Base-by-base conservation (phyloP, 23 tunicate species). In the Ciona savignyi region DNA sequence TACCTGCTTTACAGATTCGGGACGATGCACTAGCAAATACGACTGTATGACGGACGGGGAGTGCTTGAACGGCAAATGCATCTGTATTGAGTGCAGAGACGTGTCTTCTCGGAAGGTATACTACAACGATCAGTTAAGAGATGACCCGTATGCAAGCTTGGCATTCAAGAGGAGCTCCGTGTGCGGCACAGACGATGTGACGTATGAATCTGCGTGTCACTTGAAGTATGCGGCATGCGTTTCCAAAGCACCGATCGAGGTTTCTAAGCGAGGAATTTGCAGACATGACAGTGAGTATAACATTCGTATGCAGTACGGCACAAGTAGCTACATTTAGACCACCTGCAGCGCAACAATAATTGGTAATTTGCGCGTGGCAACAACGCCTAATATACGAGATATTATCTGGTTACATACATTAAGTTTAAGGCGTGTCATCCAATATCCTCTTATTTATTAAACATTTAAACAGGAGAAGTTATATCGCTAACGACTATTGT, bases 121-220 rank as follows among this genome's bases (percentile, higher is more conserved):
- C 35, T 80, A 80, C 71, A 3, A 22, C 20, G 29, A 60, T 9
- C 29, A 34, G 24, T 28, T 34, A 0, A 29, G 27, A 9, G 3
- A 77, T 32, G 19, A 4, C 20, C 22, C 21, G 6, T n/a, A 51
- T 25, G 63, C 62, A 29, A 20, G 27, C 23, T 1, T 63, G 42
- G 77, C 70, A 1, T n/a, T n/a, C n/a, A 80, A 71, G 77, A 30
- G 70, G 22, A 80, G 75, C 22, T 32, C 84, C 2, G 84, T 80
- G 9, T 80, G 84, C 61, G 84, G 84, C 32, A 62, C 84, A 35
- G 84, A 80, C 33, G 84, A 66, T 3, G 72, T 80, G 6, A 80
- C 84, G 1, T 80, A 80, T 63, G 93, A 73, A n/a, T 79, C 93
- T 0, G 76, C 51, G 30, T 86, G 93, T 63, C 81, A 78, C 48